Conservation (phyloP, 2,797 vertebrate genomes). For the Propithecus perrieri region DNA sequence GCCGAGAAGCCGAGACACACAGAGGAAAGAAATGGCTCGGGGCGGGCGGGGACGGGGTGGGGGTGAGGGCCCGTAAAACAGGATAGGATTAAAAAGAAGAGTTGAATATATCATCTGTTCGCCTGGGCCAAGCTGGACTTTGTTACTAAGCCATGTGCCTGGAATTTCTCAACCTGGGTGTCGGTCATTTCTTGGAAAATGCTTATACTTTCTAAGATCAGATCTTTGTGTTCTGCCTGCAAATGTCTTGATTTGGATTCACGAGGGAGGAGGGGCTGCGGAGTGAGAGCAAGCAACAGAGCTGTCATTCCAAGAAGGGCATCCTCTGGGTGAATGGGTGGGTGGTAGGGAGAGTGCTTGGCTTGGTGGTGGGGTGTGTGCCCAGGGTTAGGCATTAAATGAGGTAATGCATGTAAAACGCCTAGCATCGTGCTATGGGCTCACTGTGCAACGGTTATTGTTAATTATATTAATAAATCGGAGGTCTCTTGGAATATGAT, state of each 20-base stretch:
- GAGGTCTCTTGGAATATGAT: conserved; percentile 22
- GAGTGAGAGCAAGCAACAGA: neutral
- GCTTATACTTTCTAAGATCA: conserved; percentile 35
- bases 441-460: neutral
- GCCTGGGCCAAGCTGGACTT: conserved; percentile 33
- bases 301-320: neutral
- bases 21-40: conserved; percentile 46
- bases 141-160: conserved; percentile 49
- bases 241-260: conserved; percentile 57
- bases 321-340: neutral
- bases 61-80: neutral
- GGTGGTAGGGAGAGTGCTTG: neutral
- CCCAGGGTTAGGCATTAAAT: neutral
- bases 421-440: neutral
- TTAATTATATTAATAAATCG: conserved; percentile 52
- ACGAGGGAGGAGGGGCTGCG: neutral
- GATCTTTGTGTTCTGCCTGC: conserved; percentile 60
- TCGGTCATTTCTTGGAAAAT: conserved; percentile 45
- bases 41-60: neutral
- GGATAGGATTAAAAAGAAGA: conserved; percentile 36
- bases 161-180: conserved; percentile 49
- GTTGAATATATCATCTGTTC: conserved; percentile 33
- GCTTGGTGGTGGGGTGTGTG: neutral
- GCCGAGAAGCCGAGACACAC: conserved; percentile 19
- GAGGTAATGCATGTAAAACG: conserved; percentile 57